phyloP scores from a whole-genome alignment of 2,113 vertebrate species.

The Rallus limicola region DNA sequence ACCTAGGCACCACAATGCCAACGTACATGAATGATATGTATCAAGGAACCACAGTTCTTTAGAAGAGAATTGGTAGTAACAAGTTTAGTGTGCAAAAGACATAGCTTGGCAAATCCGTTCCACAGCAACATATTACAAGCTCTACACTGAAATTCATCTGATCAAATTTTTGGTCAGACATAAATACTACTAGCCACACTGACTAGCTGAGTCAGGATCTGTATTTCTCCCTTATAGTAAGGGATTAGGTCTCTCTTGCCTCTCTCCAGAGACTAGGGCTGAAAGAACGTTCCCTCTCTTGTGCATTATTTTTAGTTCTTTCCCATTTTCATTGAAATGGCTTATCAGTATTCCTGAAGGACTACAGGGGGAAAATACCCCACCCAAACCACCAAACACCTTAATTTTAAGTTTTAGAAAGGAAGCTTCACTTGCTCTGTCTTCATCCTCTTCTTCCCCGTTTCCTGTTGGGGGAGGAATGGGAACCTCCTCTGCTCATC shows the following conservation, averaged over 20 bases:
- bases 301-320: background rate
- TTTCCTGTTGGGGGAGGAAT: background rate
- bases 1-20: background rate
- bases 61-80: background rate
- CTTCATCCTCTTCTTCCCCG: background rate
- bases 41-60: background rate
- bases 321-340: background rate
- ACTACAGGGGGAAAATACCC: background rate
- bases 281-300: background rate
- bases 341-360: background rate
- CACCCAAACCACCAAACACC: too few relatives aligned
- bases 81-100: background rate
- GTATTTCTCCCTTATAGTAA: background rate
- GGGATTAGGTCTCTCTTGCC: background rate
- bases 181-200: background rate
- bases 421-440: background rate
- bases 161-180: background rate
- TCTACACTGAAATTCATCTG: background rate
- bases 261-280: background rate
- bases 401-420: background rate
- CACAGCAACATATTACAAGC: background rate
- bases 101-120: background rate
- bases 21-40: accelerated
- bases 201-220: background rate
- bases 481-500: background rate